phyloP scores from a whole-genome alignment of 2,797 vertebrate genomes.

The Strix occidentalis region DNA sequence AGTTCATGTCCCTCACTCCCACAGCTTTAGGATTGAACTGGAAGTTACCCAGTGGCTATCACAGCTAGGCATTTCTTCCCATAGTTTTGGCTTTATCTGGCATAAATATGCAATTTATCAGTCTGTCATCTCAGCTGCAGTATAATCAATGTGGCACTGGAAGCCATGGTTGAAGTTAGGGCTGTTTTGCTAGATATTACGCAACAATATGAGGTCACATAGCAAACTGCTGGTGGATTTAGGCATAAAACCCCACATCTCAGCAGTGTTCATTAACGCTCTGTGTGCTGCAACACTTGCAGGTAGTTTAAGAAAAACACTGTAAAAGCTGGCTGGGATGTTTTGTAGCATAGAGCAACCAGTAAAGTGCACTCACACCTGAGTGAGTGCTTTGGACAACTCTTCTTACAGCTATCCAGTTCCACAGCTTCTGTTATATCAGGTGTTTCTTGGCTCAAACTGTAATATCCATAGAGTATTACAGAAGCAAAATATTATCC shows the following conservation, averaged over 20 bases:
- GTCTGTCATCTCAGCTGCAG: neutral
- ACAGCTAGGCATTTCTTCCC: neutral
- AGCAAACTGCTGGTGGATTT: neutral
- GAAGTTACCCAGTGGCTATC: neutral
- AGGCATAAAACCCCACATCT: neutral
- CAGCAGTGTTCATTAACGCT: neutral
- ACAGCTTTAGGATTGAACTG: neutral
- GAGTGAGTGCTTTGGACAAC: neutral
- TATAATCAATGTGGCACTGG: neutral
- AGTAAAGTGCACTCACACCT: neutral
- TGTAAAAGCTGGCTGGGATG: neutral
- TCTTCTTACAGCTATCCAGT: neutral
- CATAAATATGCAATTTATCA: neutral
- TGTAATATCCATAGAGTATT: neutral
- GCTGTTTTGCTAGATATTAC: neutral
- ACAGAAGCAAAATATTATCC: neutral
- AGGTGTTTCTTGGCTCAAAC: neutral
- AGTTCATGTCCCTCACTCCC: neutral
- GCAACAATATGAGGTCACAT: neutral
- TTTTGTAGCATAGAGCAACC: neutral
- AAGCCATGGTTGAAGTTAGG: neutral
- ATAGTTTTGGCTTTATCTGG: neutral
- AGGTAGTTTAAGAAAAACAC: neutral
- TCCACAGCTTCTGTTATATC: neutral
- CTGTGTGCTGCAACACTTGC: neutral